These are phyloP conservation scores for Epicauta chinensis DNA, from an alignment of 1,140 invertebrate species.

Conservation along the genomic window DNA sequence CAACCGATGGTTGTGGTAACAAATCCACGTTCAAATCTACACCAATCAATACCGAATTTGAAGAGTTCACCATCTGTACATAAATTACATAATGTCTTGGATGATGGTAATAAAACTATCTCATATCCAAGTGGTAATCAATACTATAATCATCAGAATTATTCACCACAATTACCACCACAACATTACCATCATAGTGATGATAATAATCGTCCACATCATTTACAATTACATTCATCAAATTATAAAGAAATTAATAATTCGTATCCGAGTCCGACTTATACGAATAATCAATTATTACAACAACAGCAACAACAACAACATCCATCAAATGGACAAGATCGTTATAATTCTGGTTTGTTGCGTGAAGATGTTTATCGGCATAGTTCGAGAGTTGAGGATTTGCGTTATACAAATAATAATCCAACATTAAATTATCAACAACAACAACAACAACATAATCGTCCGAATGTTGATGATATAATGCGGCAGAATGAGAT, in stretches of 20 bases:
- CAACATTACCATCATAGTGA: constrained; percentile 18
- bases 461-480: too few relatives aligned
- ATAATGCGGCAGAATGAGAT: constrained; percentile 31
- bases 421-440: too few relatives aligned
- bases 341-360: constrained; percentile 21
- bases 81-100: constrained; percentile 24
- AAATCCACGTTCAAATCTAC: constrained; percentile 34
- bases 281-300: constrained; percentile 12
- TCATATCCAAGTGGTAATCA: constrained; percentile 33
- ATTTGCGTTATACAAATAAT: background rate
- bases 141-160: constrained; percentile 23
- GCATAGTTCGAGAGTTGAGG: too few relatives aligned
- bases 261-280: constrained; percentile 25
- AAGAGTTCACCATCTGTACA: constrained; percentile 38
- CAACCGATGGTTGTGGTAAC: constrained; percentile 33
- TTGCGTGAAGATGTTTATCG: constrained; percentile 30
- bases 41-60: constrained; percentile 42
- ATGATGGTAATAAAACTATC: constrained; percentile 27
- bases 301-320: constrained; percentile 1
- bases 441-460: too few relatives aligned
- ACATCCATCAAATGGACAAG: background rate
- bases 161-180: constrained; percentile 5
- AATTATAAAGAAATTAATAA: constrained; percentile 20
- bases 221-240: too few relatives aligned
- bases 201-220: background rate